A percentile compares a stretch with the other conserved stretches of the same genome.
Evolutionary conservation across 2,113 vertebrate species (phyloP).

Genomic region (cat (Felis catus)): F.catus_Fca126_mat1.0 CM031414.1:127421001-127421500

Average conservation of each 20-base stretch:
- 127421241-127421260: not conserved
- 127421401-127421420: not conserved
- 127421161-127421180: not conserved
- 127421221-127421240: not conserved
- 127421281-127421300: not conserved
- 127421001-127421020: not conserved
- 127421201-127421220: not conserved
- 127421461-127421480: not conserved
- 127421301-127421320: not conserved
- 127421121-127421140: not conserved
- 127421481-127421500: not conserved
- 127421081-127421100: not conserved
- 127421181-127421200: not conserved
- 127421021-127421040: not conserved
- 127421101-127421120: not conserved
- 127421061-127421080: not conserved
- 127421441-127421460: not conserved
- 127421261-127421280: not conserved
- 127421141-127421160: not conserved
- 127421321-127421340: not conserved
- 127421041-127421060: not conserved
- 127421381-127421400: not conserved
- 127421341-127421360: not conserved
- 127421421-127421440: not conserved
- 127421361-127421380: not conserved